These are phyloP conservation scores for Heliocidaris tuberculata DNA, from an alignment of 35 echinoderm and acorn worm genomes.

Conservation along the genomic window DNA sequence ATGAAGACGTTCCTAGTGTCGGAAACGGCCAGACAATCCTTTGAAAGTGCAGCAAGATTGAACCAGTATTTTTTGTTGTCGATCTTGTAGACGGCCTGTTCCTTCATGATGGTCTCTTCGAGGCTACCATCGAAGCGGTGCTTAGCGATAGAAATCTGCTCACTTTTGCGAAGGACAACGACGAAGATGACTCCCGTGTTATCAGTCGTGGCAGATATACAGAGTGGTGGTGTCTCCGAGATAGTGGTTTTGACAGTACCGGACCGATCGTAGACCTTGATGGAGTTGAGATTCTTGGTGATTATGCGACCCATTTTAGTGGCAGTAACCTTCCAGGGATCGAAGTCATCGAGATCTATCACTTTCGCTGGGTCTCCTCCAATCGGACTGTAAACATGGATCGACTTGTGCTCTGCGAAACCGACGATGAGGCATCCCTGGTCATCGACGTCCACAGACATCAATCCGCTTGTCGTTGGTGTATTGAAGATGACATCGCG, in stretches of 20 bases:
- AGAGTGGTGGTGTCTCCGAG: neutral
- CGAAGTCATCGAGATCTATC: constrained; percentile 12
- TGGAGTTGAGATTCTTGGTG: neutral
- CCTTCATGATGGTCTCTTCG: constrained; percentile 17
- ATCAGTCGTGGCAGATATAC: neutral
- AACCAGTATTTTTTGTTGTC: constrained; percentile 37
- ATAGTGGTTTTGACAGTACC: constrained; percentile 1
- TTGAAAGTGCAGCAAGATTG: neutral
- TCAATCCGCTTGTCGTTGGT: constrained; percentile 7
- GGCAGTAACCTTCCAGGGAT: neutral
- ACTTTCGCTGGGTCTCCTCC: constrained; percentile 10
- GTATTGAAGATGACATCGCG: constrained; percentile 1
- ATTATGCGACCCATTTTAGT: neutral
- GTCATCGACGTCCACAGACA: constrained; percentile 36
- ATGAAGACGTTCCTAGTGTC: constrained; percentile 1
- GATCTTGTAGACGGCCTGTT: constrained; percentile 33
- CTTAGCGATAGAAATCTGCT: constrained; percentile 18
- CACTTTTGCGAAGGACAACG: neutral
- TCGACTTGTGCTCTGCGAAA: constrained; percentile 28
- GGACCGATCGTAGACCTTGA: constrained; percentile 19
- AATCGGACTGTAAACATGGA: neutral
- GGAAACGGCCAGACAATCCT: neutral
- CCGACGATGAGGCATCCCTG: neutral
- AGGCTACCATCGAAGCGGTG: constrained; percentile 13
- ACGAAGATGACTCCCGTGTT: neutral